Conservation (phyloP, 2,888 invertebrate species). For the Elysia crispata region DNA sequence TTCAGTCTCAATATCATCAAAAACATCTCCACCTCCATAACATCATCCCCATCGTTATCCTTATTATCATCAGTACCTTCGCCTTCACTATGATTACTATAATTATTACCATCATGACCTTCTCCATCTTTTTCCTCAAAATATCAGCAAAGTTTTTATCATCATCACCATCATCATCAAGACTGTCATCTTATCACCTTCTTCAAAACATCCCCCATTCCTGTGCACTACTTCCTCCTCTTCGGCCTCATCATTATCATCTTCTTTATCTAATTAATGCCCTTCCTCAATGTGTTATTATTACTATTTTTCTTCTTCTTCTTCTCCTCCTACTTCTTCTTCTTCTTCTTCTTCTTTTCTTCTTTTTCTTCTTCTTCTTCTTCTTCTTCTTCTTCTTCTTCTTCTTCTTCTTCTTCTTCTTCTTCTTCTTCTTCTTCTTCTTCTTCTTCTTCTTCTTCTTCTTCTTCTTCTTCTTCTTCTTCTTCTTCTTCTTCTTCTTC, state of each 20-base stretch:
- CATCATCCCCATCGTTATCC: background rate
- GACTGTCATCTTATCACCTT: no score
- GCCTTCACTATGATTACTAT: background rate
- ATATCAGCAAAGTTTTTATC: background rate
- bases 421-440: slow-evolving; percentile 20
- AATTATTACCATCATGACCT: background rate
- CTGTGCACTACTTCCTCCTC: no score
- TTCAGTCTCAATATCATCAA: background rate
- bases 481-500: slow-evolving; percentile 22
- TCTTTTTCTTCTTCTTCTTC: slow-evolving; percentile 31
- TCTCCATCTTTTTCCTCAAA: background rate
- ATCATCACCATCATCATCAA: no score
- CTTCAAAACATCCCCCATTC: background rate
- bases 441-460: slow-evolving; percentile 9
- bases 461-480: slow-evolving; percentile 30
- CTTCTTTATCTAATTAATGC: no score
- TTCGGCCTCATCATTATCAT: no score
- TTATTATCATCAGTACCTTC: background rate
- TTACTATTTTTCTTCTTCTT: no score
- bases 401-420: slow-evolving; percentile 17
- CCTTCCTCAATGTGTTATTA: no score
- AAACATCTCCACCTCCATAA: background rate
- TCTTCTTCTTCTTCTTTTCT: no score
- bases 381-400: slow-evolving; percentile 30
- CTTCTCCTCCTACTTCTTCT: no score